Base-by-base conservation (phyloP, 1,140 invertebrate genomes). In the Drosophila seguyi region DNA sequence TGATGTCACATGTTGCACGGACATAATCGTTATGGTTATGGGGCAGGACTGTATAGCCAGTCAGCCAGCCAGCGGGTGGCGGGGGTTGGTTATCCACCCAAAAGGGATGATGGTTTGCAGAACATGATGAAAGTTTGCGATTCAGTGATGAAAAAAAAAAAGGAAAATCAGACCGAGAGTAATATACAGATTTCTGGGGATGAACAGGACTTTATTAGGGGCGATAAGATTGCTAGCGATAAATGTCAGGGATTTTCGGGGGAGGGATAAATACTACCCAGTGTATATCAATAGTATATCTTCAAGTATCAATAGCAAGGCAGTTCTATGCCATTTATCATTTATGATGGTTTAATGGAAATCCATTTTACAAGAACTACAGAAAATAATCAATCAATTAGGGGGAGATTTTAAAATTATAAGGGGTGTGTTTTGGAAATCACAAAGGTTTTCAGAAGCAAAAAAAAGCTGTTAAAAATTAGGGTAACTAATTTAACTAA, bases 1-100 rank as follows among this genome's bases (percentile, higher is more conserved):
- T 67, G 66, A 60, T 81, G 81, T 81, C 81, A 85, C 81, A 84
- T 84, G 81, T 84, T 85, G 81, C 77, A 73, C 42, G 62, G 50
- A 68, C 77, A 85, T 80, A 63, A 85, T 62, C 65, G 55, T 81
- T 65, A 81, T 76, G 72, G 63, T 65, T 81, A 61, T 80, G 66
- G 66, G 67, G 66, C 67, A 72, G 47, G 56, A 71, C 27, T 39
- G 29, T 71, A 50, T 41, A 48, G 48, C 8, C 48, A 52, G 50
- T 0, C 52, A 29, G 65, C 7, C 45, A 69, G 20, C 1, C 57
- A 61, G 22, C 39, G 58, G 58, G 58, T 25, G 44, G 57, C 27
- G 39, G 66, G 61, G 66, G 62, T 67, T 39, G 29, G 18, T 55
- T 67, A 13, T 41, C 11, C 22, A 16, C 10, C 18, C 31, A 22